These are phyloP conservation scores for Pitangus sulphuratus DNA, from an alignment of 2,797 vertebrate genomes.

Conservation along the genomic window DNA sequence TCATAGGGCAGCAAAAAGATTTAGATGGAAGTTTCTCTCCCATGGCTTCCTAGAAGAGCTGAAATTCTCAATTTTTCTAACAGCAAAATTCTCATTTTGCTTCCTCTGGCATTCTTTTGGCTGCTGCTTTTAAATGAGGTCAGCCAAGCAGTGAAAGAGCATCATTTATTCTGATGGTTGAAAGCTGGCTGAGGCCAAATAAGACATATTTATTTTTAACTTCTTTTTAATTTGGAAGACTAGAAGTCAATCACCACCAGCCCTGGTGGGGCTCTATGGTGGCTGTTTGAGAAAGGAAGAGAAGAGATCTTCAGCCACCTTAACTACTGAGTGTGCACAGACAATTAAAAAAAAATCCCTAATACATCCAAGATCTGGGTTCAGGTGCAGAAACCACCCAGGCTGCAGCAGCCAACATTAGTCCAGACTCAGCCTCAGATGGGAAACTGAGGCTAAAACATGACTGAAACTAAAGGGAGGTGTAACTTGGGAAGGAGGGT, in stretches of 20 bases:
- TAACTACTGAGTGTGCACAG: not conserved
- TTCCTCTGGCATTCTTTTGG: not conserved
- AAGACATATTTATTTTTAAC: not conserved
- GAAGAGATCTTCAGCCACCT: not conserved
- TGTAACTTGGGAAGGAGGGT: not conserved
- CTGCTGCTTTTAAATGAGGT: not conserved
- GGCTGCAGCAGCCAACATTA: not conserved
- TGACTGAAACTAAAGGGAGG: not conserved
- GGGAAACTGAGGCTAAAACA: not conserved
- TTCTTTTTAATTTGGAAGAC: not conserved
- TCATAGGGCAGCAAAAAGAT: not conserved
- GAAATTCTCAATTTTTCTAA: not conserved
- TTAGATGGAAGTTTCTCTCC: not conserved
- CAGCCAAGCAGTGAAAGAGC: not conserved
- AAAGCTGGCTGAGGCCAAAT: not conserved
- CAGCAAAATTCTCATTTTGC: not conserved
- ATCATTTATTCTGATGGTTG: not conserved
- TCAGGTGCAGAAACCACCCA: not conserved
- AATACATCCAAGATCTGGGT: not conserved
- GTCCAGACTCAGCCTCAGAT: not conserved
- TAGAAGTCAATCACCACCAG: not conserved
- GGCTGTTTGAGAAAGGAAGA: not conserved
- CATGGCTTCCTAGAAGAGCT: not conserved
- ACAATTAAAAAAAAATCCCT: not conserved
- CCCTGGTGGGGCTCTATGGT: not conserved